Evolutionary conservation across 2,797 vertebrate genomes (phyloP).

Genomic region (Cryptoprocta ferox): DNA sequence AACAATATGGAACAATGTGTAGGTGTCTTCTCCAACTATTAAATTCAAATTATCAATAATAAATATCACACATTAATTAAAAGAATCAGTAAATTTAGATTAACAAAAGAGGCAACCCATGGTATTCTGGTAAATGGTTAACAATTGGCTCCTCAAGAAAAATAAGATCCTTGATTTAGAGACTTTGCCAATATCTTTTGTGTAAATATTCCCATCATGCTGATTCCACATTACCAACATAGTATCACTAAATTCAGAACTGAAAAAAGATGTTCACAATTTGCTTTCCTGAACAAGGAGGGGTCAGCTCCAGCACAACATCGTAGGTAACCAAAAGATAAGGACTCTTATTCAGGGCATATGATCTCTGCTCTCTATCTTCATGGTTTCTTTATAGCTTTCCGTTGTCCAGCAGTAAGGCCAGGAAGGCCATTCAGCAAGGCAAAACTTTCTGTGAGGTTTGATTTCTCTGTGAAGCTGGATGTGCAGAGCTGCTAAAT

Average conservation of each 20-base stretch:
- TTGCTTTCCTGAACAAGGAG: neutral
- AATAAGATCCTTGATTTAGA: neutral
- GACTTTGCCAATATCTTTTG: neutral
- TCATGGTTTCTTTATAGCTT: neutral
- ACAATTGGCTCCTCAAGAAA: neutral
- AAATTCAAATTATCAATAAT: neutral
- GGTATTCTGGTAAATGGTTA: neutral
- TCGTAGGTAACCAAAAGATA: neutral
- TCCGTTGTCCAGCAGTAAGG: neutral
- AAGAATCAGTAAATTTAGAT: slow-evolving; percentile 31
- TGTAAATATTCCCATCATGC: neutral
- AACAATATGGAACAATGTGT: neutral
- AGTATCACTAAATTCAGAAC: neutral
- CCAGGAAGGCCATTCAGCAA: neutral
- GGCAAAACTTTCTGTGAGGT: neutral
- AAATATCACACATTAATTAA: neutral
- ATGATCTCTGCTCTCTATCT: neutral
- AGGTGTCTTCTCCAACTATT: neutral
- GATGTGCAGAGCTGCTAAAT: neutral
- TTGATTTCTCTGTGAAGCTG: slow-evolving; percentile 48
- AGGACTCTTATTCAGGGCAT: neutral
- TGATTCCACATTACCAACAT: neutral
- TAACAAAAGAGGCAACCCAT: neutral
- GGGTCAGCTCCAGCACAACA: neutral
- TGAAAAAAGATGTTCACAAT: neutral